Evolutionary conservation across 2,797 vertebrate genomes (phyloP), one percentile per base, ranked within the genome.

Genomic region (Harpagifer antarcticus): DNA sequence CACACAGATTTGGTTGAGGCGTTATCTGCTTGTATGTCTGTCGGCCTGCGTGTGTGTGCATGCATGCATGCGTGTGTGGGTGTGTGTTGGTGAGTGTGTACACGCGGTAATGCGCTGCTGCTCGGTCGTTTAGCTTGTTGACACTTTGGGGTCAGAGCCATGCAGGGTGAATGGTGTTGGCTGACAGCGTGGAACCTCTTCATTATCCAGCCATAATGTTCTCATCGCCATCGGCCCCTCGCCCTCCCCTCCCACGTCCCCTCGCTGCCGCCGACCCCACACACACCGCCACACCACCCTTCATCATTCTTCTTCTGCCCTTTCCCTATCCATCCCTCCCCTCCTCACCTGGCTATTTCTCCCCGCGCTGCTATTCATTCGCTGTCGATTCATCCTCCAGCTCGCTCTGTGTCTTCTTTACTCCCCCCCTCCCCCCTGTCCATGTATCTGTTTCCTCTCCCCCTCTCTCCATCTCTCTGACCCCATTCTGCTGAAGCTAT

Each of bases 131-230:
- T 94, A 94, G 93, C 91, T 94, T 95, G 94, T 94, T 95, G 95
- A 95, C 95, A 95, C 92, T 95, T 95, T 95, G 95, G 92, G 95
- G 94, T 95, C 95, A 95, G 93, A 91, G 88, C 91, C 90, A 93
- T 91, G 91, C 91, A 85, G 90, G 92, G 91, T 94, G 94, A 92
- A 93, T 92, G 93, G 92, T 91, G 93, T 89, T 91, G 93, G 88
- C 89, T 95, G 95, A 94, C 94, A 95, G 94, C 90, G 92, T 94
- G 92, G 93, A 95, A 95, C 95, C 92, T 94, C 93, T 95, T 94
- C 93, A 95, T 95, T 95, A 94, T 94, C 93, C 90, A 78, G 84
- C 91, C 88, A 90, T 94, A 95, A 95, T 95, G 93, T 94, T 93
- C 93, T 94, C 93, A 93, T 94, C 68, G 92, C 94, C 93, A 81